Evolutionary conservation across 2,797 vertebrate species (phyloP), one percentile per base, ranked within the genome.

Genomic region (Enteromius treurensis): DNA sequence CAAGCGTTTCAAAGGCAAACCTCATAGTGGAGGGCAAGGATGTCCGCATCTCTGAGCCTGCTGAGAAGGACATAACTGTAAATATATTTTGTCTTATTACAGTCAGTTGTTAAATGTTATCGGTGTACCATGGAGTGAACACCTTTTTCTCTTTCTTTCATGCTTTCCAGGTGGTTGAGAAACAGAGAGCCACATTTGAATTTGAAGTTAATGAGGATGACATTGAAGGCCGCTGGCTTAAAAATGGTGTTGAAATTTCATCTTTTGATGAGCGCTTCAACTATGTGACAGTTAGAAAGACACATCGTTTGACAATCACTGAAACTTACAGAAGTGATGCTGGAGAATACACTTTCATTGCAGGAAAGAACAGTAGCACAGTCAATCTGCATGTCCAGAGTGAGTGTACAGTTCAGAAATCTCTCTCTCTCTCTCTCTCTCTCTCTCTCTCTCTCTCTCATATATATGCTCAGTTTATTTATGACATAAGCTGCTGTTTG

Each of bases 1-100:
- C 97, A 78, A 99, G 95, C 65, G 93, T 97, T 79, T 98, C 98
- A 58, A 97, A 94, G 49, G 98, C 96, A 81, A 95, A 94, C 42
- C 94, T 99, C 84, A 89, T 88, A 0, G 97, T 99, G 14, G 98
- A 99, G 92, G 98, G 97, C 78, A 95, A 97, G 32, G 97, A 99
- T 86, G 91, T 99, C 88, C 89, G 89, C 37, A 96, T 96, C 86
- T 90, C 93, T 0, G 93, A 94, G 70, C 94, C 93, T 0, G 90
- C 87, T 1, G 90, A 94, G 80, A 90, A 89, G 17, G 89, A 93
- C 62, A 91, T 96, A 78, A 93, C 89, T 32, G 94, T 95, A 88
- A 92, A 86, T 45, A 74, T 85, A 1, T 11, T 32, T 45, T 47
- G 32, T 26, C n/a, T 29, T 51, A 17, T 55, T 42, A 53, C 29